Conservation (phyloP, 2,888 invertebrate species). For the Drosophila melanocephala region DNA sequence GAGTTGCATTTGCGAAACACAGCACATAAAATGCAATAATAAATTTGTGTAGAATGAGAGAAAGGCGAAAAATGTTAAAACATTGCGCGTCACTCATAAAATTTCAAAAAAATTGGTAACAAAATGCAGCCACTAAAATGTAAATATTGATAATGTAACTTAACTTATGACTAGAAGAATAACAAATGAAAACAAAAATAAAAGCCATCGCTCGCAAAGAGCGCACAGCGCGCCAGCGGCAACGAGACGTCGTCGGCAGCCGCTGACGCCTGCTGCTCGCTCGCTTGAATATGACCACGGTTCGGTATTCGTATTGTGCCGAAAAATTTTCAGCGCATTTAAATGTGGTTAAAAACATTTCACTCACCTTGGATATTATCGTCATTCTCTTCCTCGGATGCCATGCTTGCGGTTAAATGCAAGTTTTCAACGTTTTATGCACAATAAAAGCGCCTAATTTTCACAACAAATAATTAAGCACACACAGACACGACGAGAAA, state of each 20-base stretch:
- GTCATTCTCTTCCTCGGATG: conserved; percentile 95
- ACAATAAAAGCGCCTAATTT: conserved; percentile 72
- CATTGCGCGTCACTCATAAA: conserved; percentile 55
- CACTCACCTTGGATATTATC: conserved; percentile 94
- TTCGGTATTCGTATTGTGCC: conserved; percentile 64
- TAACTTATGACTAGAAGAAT: conserved; percentile 28
- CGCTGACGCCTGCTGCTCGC: conserved; percentile 67
- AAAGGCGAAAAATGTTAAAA: conserved; percentile 46
- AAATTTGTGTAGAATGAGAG: conserved; percentile 66
- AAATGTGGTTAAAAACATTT: conserved; percentile 49
- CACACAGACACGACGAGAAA: conserved; percentile 78
- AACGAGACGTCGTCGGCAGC: conserved; percentile 57
- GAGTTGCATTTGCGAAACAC: conserved; percentile 68
- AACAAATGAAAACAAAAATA: conserved; percentile 56
- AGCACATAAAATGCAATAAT: conserved; percentile 69
- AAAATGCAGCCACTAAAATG: background rate
- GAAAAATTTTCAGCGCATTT: conserved; percentile 58
- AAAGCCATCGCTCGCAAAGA: conserved; percentile 10
- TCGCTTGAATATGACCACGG: conserved; percentile 80
- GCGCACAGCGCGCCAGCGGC: conserved; percentile 39
- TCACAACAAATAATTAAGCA: conserved; percentile 77
- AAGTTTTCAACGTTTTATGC: conserved; percentile 65
- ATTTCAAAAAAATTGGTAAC: conserved; percentile 51
- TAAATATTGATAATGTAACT: background rate
- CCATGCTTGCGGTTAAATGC: conserved; percentile 87